Conservation (phyloP, 2,113 vertebrate genomes). For the Dunckerocampus dactyliophorus region DNA sequence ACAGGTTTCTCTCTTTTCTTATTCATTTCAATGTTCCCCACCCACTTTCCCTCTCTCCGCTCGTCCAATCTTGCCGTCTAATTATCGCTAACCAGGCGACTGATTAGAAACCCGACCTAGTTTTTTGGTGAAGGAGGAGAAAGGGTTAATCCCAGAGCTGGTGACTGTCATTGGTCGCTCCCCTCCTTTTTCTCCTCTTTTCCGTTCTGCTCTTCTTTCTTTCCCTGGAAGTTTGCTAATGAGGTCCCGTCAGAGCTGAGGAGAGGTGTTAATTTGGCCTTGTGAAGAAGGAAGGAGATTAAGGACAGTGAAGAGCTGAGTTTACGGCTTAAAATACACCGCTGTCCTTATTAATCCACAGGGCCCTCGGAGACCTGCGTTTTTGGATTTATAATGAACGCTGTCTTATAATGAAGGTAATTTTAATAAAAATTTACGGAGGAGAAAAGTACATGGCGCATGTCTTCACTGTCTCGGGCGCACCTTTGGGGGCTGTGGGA, state of each 20-base stretch:
- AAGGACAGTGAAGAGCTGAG: slow-evolving; percentile 81
- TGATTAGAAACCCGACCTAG: slow-evolving; percentile 82
- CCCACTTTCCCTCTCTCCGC: slow-evolving; percentile 68
- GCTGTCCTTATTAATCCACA: slow-evolving; percentile 82
- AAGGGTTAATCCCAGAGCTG: slow-evolving; percentile 78
- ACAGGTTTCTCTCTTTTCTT: slow-evolving; percentile 76
- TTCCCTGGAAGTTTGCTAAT: slow-evolving; percentile 80
- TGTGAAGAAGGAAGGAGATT: slow-evolving; percentile 82
- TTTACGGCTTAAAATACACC: slow-evolving; percentile 84
- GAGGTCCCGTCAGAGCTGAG: slow-evolving; percentile 82
- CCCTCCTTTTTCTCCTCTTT: slow-evolving; percentile 66
- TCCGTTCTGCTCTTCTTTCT: slow-evolving; percentile 64
- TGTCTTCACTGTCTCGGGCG: slow-evolving; percentile 54
- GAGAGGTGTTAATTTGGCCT: slow-evolving; percentile 84
- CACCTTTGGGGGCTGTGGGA: slow-evolving; percentile 63
- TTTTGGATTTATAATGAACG: slow-evolving; percentile 81
- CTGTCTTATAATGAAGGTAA: slow-evolving; percentile 79
- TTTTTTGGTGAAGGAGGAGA: slow-evolving; percentile 64
- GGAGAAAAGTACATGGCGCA: slow-evolving; percentile 50
- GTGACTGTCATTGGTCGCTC: slow-evolving; percentile 78
- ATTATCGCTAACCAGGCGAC: slow-evolving; percentile 80
- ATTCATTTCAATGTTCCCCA: slow-evolving; percentile 73
- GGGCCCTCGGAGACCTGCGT: slow-evolving; percentile 74
- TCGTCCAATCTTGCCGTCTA: slow-evolving; percentile 73
- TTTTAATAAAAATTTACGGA: slow-evolving; percentile 76